Evolutionary conservation across 1,140 invertebrate genomes (phyloP).

Genomic region (Psix sp.): DNA sequence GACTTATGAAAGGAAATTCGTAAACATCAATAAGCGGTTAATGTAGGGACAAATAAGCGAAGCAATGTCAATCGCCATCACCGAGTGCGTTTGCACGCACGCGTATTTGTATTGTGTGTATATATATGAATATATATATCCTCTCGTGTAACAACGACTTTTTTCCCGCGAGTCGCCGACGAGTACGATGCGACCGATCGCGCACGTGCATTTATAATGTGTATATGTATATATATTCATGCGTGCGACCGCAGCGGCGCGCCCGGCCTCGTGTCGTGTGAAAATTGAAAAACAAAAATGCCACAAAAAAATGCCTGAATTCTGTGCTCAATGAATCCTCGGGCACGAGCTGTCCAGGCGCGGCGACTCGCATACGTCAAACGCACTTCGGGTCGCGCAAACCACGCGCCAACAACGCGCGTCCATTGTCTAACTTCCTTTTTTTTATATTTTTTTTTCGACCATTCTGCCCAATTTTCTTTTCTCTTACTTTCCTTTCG

Average conservation of each 20-base stretch:
- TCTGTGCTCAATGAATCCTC: background rate
- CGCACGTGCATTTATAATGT: slow-evolving; percentile 42
- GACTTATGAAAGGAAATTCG: slow-evolving; percentile 28
- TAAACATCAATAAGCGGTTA: slow-evolving; percentile 30
- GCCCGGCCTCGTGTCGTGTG: background rate
- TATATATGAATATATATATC: slow-evolving; percentile 39
- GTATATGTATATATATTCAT: slow-evolving; percentile 20
- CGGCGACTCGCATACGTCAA: background rate
- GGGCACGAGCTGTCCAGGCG: background rate
- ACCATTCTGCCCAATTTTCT: background rate
- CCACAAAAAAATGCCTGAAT: slow-evolving; percentile 11
- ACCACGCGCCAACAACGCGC: background rate
- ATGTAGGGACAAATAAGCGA: slow-evolving; percentile 4
- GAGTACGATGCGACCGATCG: background rate
- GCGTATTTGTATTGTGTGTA: slow-evolving; percentile 18
- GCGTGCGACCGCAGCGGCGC: slow-evolving; percentile 4
- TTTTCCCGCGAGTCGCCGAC: slow-evolving; percentile 4
- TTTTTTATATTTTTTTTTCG: background rate
- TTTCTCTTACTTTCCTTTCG: background rate
- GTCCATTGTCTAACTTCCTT: background rate
- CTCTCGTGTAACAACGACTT: slow-evolving; percentile 30
- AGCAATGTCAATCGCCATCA: background rate
- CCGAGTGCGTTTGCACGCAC: slow-evolving; percentile 12
- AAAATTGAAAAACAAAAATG: slow-evolving; percentile 4
- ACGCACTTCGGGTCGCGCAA: background rate